These are phyloP conservation scores for Heliocidaris erythrogramma DNA, from an alignment of 35 echinoderm and acorn worm species.

Conservation along the genomic window DNA sequence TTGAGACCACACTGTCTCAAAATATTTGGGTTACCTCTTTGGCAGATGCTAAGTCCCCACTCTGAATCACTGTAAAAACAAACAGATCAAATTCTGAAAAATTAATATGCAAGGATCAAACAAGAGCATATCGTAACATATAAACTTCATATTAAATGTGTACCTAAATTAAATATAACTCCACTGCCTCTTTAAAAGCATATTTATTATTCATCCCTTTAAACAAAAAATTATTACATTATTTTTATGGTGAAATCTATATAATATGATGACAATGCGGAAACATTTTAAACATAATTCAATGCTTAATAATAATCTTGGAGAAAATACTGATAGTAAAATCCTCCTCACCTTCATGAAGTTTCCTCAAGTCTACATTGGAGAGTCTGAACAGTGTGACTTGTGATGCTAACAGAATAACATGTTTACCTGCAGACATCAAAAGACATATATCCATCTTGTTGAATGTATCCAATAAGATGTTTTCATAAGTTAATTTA, in stretches of 20 bases:
- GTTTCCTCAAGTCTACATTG: constrained; percentile 63
- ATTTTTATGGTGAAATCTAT: too few relatives aligned
- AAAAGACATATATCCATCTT: too few relatives aligned
- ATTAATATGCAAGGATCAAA: not conserved
- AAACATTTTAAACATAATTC: not conserved
- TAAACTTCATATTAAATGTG: too few relatives aligned
- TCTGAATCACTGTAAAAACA: constrained; percentile 71
- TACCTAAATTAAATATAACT: too few relatives aligned
- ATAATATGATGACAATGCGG: too few relatives aligned
- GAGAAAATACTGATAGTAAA: not conserved
- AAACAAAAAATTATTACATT: too few relatives aligned
- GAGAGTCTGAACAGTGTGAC: constrained; percentile 62
- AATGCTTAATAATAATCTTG: not conserved
- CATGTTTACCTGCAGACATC: constrained; percentile 46
- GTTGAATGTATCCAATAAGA: too few relatives aligned
- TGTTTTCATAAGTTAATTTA: too few relatives aligned
- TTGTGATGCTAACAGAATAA: constrained; percentile 46
- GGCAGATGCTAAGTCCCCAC: constrained; percentile 52
- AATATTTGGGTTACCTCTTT: constrained; percentile 58
- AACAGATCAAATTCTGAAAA: not conserved
- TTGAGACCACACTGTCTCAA: too few relatives aligned
- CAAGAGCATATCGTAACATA: too few relatives aligned
- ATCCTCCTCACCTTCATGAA: constrained; percentile 61
- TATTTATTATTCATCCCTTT: too few relatives aligned
- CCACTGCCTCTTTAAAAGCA: too few relatives aligned